These are phyloP conservation scores for Dendrolimus punctatus DNA, from an alignment of 1,140 invertebrate species.

Conservation along the genomic window DNA sequence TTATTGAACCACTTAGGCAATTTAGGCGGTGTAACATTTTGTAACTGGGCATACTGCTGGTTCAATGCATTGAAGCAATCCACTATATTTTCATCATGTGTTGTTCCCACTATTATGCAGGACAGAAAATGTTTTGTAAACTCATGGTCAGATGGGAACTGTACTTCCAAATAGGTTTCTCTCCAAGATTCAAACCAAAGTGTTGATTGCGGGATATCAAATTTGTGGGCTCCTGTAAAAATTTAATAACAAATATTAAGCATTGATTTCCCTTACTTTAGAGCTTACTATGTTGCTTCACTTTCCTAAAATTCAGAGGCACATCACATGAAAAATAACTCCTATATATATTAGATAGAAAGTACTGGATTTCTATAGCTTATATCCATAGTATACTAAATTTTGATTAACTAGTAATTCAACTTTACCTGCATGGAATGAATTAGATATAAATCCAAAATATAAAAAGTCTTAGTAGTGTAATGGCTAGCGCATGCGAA, in stretches of 20 bases:
- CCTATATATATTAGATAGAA: too few species aligned
- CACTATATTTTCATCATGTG: conserved; percentile 84
- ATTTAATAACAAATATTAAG: conserved; percentile 8
- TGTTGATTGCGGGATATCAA: conserved; percentile 82
- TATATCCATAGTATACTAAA: too few species aligned
- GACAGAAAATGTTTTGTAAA: conserved; percentile 95
- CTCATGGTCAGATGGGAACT: conserved; percentile 95
- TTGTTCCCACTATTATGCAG: conserved; percentile 90
- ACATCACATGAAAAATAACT: too few species aligned
- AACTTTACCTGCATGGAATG: too few species aligned
- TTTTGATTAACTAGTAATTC: too few species aligned
- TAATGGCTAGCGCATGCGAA: too few species aligned
- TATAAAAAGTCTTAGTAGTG: too few species aligned
- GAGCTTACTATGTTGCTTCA: too few species aligned
- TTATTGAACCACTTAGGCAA: conserved; percentile 93
- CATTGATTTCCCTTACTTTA: neutral
- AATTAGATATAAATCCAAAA: too few species aligned
- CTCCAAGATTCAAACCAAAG: conserved; percentile 99
- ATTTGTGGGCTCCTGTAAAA: conserved; percentile 63
- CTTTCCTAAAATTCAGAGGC: too few species aligned
- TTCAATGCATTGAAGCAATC: conserved; percentile 84
- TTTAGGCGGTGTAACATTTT: conserved; percentile 82
- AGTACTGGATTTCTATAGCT: too few species aligned
- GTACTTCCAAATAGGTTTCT: conserved; percentile 90
- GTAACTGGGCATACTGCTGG: conserved; percentile 85